These are phyloP conservation scores for Lasiommata megera DNA, from an alignment of 2,888 invertebrate genomes.

Conservation along the genomic window DNA sequence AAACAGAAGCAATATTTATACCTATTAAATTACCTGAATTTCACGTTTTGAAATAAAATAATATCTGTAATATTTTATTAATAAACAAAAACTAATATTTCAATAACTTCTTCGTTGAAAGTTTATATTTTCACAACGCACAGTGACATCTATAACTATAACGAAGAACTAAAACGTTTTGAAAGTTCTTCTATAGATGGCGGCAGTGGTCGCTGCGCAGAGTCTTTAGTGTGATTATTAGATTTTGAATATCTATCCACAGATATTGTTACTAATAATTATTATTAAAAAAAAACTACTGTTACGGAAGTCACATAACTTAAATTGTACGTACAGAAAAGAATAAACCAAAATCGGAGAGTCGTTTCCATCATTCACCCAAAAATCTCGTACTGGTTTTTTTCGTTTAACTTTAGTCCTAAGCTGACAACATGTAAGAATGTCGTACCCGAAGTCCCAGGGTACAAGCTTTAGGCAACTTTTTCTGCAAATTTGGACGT, in stretches of 20 bases:
- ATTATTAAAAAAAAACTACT: background rate
- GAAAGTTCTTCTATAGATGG: conserved; percentile 23
- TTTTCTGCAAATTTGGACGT: conserved; percentile 30
- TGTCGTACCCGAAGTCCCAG: conserved; percentile 20
- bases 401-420: background rate
- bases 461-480: conserved; percentile 22
- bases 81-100: too few relatives aligned
- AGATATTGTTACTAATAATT: background rate
- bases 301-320: background rate
- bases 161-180: conserved; percentile 11
- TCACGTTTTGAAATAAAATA: too few relatives aligned
- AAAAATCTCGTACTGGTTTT: conserved; percentile 6
- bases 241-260: background rate
- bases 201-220: conserved; percentile 22
- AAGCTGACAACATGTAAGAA: conserved; percentile 22
- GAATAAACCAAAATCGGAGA: background rate
- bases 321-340: background rate
- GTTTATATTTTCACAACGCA: background rate
- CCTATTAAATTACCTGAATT: too few relatives aligned
- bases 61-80: too few relatives aligned
- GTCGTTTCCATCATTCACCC: background rate
- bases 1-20: too few relatives aligned
- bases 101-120: too few relatives aligned
- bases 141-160: conserved; percentile 25
- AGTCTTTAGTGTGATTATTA: background rate